Evolutionary conservation across 2,888 invertebrate species (phyloP), one percentile per base, ranked within the genome.

Genomic region (Nemotelus pantherinus): DNA sequence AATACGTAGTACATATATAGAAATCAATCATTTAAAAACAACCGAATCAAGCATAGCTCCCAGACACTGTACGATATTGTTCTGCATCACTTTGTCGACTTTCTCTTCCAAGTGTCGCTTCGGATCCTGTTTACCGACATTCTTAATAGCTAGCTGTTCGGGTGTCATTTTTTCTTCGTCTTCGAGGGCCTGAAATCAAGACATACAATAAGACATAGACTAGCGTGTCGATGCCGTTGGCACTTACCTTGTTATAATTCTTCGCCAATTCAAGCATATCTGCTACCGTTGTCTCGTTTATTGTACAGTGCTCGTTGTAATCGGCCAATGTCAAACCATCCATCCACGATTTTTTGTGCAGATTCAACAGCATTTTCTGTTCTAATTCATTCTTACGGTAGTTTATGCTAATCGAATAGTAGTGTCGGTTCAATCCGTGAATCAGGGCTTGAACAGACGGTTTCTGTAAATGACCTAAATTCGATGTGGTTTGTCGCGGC

Each of bases 111-210:
- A 90, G 92, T 99, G 99, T 82, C 99, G 92, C 89, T 99, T 99
- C 43, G 99, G 99, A 87, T 99, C 99, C 88, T 97, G 95, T 88
- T 96, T 99, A 76, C 99, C 99, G 79, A 99, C 99, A 89, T 99
- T 99, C 88, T 99, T 99, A 84, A 99, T 99, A 41, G 98, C 99
- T 88, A 99, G 89, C 87, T 99, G 99, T 88, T 99, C 98, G 1
- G 98, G 96, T 3, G 99, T 99, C 98, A 99, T 98, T 87, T 97
- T 98, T 85, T 99, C 99, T 87, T 99, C 99, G 83, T 99, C 99
- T 88, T 99, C 99, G 79, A 99, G 89, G 5, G 99, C 96, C 86
- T 87, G 57, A 6, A 84, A 82, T 63, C 25, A n/a, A 76, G 68
- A 65, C 25, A 65, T 77, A 76, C 68, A 65, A 45, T 65, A 10